phyloP scores from a whole-genome alignment of 2,888 invertebrate genomes.

The Drosophila quasianomalipes region DNA sequence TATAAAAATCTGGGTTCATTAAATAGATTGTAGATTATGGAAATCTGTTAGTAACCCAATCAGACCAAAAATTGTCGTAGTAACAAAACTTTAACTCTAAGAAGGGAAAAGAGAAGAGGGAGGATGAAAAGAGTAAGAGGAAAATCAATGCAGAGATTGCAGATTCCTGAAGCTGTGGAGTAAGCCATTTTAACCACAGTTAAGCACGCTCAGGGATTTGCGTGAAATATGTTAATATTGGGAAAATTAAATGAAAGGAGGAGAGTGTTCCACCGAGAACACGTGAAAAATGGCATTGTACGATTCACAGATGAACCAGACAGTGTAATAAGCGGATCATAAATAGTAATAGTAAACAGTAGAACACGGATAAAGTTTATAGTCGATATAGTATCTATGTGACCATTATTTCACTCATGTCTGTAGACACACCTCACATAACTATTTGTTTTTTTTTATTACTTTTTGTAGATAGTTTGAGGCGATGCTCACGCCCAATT shows the following conservation, averaged over 20 bases:
- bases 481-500: constrained; percentile 7
- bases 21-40: no score
- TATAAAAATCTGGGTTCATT: background rate
- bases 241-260: background rate
- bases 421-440: background rate
- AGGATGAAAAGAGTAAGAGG: rapidly evolving
- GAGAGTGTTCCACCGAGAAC: background rate
- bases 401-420: background rate
- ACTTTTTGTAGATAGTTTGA: constrained; percentile 1
- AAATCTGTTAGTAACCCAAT: background rate
- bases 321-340: background rate
- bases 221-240: background rate
- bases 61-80: background rate
- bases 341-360: no score
- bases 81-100: background rate
- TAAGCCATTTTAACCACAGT: background rate
- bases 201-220: background rate
- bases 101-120: background rate
- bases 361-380: background rate
- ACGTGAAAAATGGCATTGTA: background rate
- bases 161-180: background rate
- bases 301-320: background rate
- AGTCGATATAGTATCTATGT: background rate
- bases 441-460: background rate
- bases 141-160: background rate